Percentiles rank a stretch among this genome's conserved stretches.
Conservation (phyloP, 2,888 invertebrate species). For the Tetramorium bicarinatum region DNA sequence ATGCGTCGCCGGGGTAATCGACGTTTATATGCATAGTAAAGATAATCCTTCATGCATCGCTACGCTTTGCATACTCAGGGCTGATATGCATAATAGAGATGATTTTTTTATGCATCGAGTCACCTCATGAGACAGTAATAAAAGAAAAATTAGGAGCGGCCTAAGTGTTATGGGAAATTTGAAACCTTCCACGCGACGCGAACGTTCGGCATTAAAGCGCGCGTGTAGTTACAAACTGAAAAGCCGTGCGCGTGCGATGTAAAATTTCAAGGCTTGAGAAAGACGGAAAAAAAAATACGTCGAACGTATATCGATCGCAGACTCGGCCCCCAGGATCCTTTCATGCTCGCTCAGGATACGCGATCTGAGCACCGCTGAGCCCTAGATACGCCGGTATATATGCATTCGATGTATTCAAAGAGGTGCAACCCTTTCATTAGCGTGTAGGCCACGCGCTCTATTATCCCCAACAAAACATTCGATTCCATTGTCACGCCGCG, state of each 20-base stretch:
- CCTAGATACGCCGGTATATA: constrained; percentile 66
- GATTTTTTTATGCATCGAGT: constrained; percentile 27
- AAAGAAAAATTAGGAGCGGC: constrained; percentile 21
- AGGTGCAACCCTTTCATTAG: constrained; percentile 85
- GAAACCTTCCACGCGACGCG: background rate
- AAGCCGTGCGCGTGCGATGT: background rate
- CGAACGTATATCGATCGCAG: constrained; percentile 14
- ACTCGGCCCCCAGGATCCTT: constrained; percentile 3
- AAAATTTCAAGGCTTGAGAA: background rate
- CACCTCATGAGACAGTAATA: background rate
- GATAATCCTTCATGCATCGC: constrained; percentile 45
- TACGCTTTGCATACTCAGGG: constrained; percentile 19
- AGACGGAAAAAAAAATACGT: background rate
- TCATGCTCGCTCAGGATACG: constrained; percentile 20
- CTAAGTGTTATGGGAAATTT: background rate
- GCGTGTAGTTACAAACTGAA: background rate
- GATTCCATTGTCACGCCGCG: constrained; percentile 83
- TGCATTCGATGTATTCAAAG: constrained; percentile 81
- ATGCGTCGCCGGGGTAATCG: constrained; percentile 31
- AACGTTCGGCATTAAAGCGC: background rate
- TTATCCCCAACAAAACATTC: constrained; percentile 85
- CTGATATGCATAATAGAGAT: constrained; percentile 48
- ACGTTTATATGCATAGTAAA: constrained; percentile 49
- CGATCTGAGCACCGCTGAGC: constrained; percentile 70
- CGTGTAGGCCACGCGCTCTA: constrained; percentile 85